Evolutionary conservation across 2,797 vertebrate species (phyloP), one percentile per base, ranked within the genome.

Genomic region (Ammospiza maritima): DNA sequence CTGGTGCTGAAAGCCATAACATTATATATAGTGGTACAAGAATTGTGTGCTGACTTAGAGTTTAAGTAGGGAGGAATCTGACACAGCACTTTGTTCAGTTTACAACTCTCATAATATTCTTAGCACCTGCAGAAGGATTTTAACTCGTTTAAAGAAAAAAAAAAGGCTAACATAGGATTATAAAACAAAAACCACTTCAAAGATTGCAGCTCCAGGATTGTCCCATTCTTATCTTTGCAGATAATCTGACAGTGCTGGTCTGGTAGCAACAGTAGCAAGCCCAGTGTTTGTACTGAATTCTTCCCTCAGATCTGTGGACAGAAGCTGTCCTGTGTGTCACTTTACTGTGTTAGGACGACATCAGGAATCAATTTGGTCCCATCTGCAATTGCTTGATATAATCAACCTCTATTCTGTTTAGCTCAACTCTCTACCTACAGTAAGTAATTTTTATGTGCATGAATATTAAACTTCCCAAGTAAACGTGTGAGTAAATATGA

Each of bases 381-480:
- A 85, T 90, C 88, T 95, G 93, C 93, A 83, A 21, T 77, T 0
- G 3, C 36, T 80, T 93, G 71, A 95, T 96, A 79, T 40, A 90
- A 94, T 82, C 92, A 91, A 58, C 71, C 77, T 65, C 80, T 84
- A 9, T 89, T 94, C 84, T 88, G 48, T 84, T 54, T 73, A 87
- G 79, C 85, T 92, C 73, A 73, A 12, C 56, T 91, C 13, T 0
- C 80, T 94, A 62, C 77, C 80, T 89, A 11, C 60, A 77, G 74
- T 71, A 74, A 90, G 78, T 89, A 80, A 76, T 92, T 88, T 84
- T 44, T 90, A 54, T 67, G 61, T 61, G 77, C 67, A 82, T 89
- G 88, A 95, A 93, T 95, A 93, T 93, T 94, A 95, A 96, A 65
- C 65, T 90, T 89, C 18, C 34, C 26, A 45, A 79, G 79, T 81